Base-by-base conservation (phyloP, 2,113 vertebrate genomes). In the Ceuthmochares aereus region DNA sequence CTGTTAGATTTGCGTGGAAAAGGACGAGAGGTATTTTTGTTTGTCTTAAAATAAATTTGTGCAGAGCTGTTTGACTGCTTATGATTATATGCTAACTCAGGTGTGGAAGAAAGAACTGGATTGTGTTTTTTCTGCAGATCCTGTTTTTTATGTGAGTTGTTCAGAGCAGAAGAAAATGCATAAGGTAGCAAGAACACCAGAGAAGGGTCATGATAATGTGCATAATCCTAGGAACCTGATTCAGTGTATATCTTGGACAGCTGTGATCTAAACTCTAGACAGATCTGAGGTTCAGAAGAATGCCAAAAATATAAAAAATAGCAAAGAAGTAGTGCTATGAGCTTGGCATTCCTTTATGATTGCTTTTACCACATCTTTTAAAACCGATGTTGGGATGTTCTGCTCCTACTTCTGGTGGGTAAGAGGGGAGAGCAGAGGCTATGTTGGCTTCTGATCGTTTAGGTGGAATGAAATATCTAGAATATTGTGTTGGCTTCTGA, bases 21-120 rank as follows among this genome's bases (percentile, higher is more conserved):
- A 92, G 43, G 37, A 89, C 26, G 30, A 52, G 49, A 96, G 93
- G 89, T 94, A 92, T 88, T 62, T 96, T 91, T 79, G n/a, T 91
- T 62, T 20, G 5, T 92, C 84, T 92, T 49, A 89, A 93, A 91
- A 87, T 67, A 70, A 40, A 54, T 0, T 54, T 82, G 60, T 89
- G 78, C 58, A 42, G 70, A 92, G 76, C 64, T 87, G 66, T 73
- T 90, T 87, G 70, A 30, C 47, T 84, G 87, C 26, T 80, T 89
- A 27, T 52, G 52, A 36, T 63, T 82, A 74, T 45, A 79, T 56
- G 58, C 63, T 81, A 81, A 30, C 15, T 72, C 55, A 84, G 56
- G 16, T 89, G 80, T 91, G 84, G 70, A 74, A 67, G 54, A 87
- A 77, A 85, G 84, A 74, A 88, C 2, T 1, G 20, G 49, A 7